Base-by-base conservation (phyloP, 2,888 invertebrate species). In the Leptothorax acervorum region DNA sequence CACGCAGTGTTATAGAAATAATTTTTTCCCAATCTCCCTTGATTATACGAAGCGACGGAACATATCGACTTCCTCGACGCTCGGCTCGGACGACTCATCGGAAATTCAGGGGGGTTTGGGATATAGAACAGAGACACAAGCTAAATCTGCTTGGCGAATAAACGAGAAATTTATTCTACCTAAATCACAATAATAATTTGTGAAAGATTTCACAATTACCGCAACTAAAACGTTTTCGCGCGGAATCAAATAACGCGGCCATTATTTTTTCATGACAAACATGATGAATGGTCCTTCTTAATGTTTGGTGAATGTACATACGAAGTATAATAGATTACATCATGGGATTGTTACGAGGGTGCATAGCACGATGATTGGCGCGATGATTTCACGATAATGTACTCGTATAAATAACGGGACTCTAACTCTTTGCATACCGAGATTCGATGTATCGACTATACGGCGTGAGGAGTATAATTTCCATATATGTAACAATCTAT, bases 11-110 rank as follows among this genome's bases (percentile, higher is more conserved):
- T 42, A 28, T 73, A 65, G 71, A 73, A 87, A 87, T 85, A 86
- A 86, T 90, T 66, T 51, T 51, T 84, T 81, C 74, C 82, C 86
- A 85, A 90, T 90, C 85, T 85, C 78, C 83, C 81, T 84, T 89
- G 88, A 89, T 90, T 86, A 89, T 84, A 83, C 76, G 78, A 71
- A 78, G 82, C 83, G 73, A 87, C 71, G 85, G 83, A 87, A 84
- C 83, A 79, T 45, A 68, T 48, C 66, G 66, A 68, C 48, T 68
- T 68, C 9, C 65, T 15, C 65, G 23, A 42, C n/a, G n/a, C n/a
- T n/a, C n/a, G n/a, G n/a, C n/a, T n/a, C n/a, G n/a, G n/a, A n/a
- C n/a, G 42, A 1, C 42, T 42, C 65, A 66, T 66, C 15, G 65
- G 42, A 1, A 66, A 66, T 66, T 66, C 42, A 42, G 15, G 42